Base-by-base conservation (phyloP, 2,113 vertebrate species). In the Oriolus oriolus region DNA sequence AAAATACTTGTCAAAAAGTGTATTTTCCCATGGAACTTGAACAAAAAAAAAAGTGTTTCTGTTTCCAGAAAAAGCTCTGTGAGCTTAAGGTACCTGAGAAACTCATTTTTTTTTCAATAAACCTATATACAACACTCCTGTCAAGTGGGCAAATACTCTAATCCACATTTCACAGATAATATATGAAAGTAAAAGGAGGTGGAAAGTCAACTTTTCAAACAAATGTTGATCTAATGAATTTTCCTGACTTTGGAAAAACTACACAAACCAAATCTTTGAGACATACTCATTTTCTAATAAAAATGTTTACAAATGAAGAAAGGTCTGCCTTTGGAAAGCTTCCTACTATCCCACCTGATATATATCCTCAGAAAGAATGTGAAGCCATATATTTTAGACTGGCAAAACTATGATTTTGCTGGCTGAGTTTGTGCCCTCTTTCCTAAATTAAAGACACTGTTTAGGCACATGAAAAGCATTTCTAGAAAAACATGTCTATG, bases 281-380 rank as follows among this genome's bases (percentile, higher is more conserved):
- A 78, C 52, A 71, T 39, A 24, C 15, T 91, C 17, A 64, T 84
- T 94, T 93, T 93, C 53, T 89, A 89, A 84, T 65, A 84, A 87
- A 91, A 95, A 91, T 82, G 65, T 94, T 96, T 87, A 84, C 76
- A 75, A 94, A 87, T 81, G 95, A 95, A 81, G 49, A 56, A 89
- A 87, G 4, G 6, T 56, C 65, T 87, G 42, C 61, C 45, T 92
- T 94, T 95, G 86, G 83, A 92, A 84, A 84, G 7, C 13, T 92
- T 93, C 39, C 63, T 84, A 61, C 33, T 65, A 81, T 64, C 66
- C 49, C 49, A 87, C 22, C 10, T 83, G 74, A 87, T 61, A 61
- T 28, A 94, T 57, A 64, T 60, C 47, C 26, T 76, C 41, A 76
- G 45, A 91, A 83, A 60, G 22, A 37, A 90, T 61, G 28, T 68